These are phyloP conservation scores for Myocastor coypus DNA, from an alignment of 2,113 vertebrate species.

Conservation along the genomic window DNA sequence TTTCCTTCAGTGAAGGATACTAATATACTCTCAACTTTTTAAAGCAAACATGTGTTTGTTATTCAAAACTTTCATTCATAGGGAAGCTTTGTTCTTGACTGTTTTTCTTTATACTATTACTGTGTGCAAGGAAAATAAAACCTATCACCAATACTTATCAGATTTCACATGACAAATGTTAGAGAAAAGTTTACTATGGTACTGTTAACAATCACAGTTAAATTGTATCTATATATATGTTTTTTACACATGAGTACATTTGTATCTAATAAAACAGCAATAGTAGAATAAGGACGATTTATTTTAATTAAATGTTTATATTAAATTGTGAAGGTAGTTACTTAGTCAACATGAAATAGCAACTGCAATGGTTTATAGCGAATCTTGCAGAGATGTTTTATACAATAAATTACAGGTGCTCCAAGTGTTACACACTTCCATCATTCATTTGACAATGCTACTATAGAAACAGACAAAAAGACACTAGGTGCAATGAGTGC, in stretches of 20 bases:
- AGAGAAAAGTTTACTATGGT: not conserved
- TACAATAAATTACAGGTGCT: not conserved
- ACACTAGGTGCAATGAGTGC: not conserved
- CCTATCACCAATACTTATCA: not conserved
- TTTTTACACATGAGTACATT: slow-evolving; percentile 2
- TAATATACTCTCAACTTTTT: not conserved
- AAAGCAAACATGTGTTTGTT: not conserved
- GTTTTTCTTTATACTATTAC: slow-evolving; percentile 1
- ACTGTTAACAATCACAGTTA: not conserved
- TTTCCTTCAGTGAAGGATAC: not conserved
- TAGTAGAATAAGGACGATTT: not conserved
- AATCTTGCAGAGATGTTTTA: not conserved
- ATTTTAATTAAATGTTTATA: not conserved
- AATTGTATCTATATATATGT: not conserved
- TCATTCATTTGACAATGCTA: not conserved
- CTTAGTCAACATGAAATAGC: slow-evolving; percentile 2
- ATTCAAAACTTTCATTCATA: not conserved
- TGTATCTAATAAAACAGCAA: not conserved
- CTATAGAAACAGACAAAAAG: not conserved
- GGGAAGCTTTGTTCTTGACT: not conserved
- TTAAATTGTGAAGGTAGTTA: not conserved
- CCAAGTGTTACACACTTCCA: not conserved
- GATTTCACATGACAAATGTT: not conserved
- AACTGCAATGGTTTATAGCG: not conserved
- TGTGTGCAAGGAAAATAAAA: not conserved